These are phyloP conservation scores for Allygus modestus DNA, from an alignment of 2,888 invertebrate species.

Conservation along the genomic window DNA sequence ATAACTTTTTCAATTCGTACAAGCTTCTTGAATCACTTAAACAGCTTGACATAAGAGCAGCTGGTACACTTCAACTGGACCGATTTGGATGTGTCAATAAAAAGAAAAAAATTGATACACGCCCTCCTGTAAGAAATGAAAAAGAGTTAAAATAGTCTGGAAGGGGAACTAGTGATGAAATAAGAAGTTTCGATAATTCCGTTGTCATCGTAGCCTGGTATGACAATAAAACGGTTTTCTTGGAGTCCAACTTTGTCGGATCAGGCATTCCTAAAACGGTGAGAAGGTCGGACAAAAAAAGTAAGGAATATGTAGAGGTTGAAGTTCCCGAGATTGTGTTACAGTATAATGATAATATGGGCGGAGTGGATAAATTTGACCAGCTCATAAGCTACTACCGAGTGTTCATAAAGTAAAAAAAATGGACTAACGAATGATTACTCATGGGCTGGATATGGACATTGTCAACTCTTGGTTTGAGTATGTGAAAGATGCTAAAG, in stretches of 20 bases:
- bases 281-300: conserved; percentile 55
- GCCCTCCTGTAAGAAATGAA: conserved; percentile 35
- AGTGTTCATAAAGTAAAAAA: too few relatives aligned
- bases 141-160: conserved; percentile 34
- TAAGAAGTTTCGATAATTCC: background rate
- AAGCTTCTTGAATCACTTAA: conserved; percentile 66
- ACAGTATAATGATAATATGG: too few relatives aligned
- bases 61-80: conserved; percentile 66
- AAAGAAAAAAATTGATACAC: conserved; percentile 49
- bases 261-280: conserved; percentile 34
- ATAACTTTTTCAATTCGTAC: conserved; percentile 66
- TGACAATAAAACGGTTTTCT: conserved; percentile 42
- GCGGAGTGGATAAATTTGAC: too few relatives aligned
- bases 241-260: conserved; percentile 52
- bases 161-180: conserved; percentile 44
- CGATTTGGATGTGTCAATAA: conserved; percentile 63
- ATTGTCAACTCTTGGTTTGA: too few relatives aligned
- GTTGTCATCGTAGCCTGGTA: conserved; percentile 41
- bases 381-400: too few relatives aligned
- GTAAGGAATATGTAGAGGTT: too few relatives aligned
- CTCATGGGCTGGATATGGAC: too few relatives aligned
- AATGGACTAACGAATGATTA: too few relatives aligned
- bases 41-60: conserved; percentile 62
- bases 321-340: too few relatives aligned
- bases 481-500: too few relatives aligned